Evolutionary conservation across 1,140 invertebrate species (phyloP), one percentile per base, ranked within the genome.

Genomic region (Drosophila mayri): DNA sequence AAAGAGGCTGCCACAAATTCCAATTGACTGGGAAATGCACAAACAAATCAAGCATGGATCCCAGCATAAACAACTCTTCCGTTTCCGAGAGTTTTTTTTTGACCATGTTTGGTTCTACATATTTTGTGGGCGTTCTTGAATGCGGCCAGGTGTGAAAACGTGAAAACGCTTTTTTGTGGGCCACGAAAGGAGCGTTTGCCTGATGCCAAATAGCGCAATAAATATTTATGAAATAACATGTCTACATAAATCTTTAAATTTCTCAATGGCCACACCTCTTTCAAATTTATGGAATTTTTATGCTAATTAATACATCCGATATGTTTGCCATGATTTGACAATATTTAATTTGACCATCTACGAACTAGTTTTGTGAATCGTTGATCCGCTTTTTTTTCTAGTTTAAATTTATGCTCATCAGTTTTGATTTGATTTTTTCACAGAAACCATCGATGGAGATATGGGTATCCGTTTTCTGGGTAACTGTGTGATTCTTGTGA

Each of bases 121-220:
- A 54, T 41, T 41, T n/a, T 14, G 50, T 54, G 12, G 50, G 50
- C 50, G 50, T 54, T 37, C 16, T 54, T n/a, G 20, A 38, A 38
- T 67, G 65, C 64, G 67, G 67, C 79, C 85, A 90, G 84, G 85
- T 88, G 85, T 88, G 85, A 88, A 90, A 88, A 88, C 71, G 41
- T 44, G 43, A 22, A 46, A 46, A 47, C 8, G 22, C 46, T 47
- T 18, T 47, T 47, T 68, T 79, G 41, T 65, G 43, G 57, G 76
- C 76, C 71, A 43, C 37, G n/a, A 30, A 49, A 28, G 25, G 30
- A 49, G 47, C 25, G 16, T 12, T 11, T 49, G 47, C 25, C 16
- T 11, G 47, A n/a, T 50, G 47, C 47, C 47, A 50, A 50, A 50
- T 18, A 18, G 18, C 18, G 70, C 70, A 73, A 73, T 73, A 60